Evolutionary conservation across 53 echinoderm and acorn worm species (phyloP).

Genomic region (Pentamera pediparva): DNA sequence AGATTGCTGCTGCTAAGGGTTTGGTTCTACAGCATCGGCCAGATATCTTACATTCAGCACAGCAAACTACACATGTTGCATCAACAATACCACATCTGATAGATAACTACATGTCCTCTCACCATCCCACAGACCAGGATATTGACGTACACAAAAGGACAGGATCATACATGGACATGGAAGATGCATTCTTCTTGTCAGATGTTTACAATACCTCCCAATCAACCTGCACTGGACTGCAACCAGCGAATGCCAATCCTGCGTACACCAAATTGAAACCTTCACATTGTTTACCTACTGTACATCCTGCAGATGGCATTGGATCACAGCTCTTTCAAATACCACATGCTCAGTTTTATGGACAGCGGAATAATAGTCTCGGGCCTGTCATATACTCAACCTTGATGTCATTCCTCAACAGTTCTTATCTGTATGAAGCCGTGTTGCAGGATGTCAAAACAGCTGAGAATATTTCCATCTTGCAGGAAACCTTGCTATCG

Average conservation of each 20-base stretch:
- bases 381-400: neutral
- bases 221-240: neutral
- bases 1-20: constrained; percentile 23
- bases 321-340: neutral
- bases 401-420: neutral
- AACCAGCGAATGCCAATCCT: neutral
- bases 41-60: constrained; percentile 28
- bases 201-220: constrained; percentile 20
- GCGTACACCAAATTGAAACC: neutral
- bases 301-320: constrained; percentile 8
- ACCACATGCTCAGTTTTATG: neutral
- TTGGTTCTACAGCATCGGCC: constrained; percentile 32
- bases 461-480: neutral
- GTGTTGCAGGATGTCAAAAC: neutral
- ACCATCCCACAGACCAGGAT: constrained; percentile 33
- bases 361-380: neutral
- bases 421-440: constrained; percentile 12
- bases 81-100: constrained; percentile 1
- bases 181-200: constrained; percentile 40
- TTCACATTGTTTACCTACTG: neutral
- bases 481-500: neutral
- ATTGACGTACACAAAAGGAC: neutral
- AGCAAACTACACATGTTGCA: constrained; percentile 21
- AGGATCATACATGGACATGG: constrained; percentile 36
- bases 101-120: neutral